A percentile compares a stretch with the other conserved stretches of the same genome.
Conservation (phyloP, 2,888 invertebrate genomes). For the Seira sanloemensis region DNA sequence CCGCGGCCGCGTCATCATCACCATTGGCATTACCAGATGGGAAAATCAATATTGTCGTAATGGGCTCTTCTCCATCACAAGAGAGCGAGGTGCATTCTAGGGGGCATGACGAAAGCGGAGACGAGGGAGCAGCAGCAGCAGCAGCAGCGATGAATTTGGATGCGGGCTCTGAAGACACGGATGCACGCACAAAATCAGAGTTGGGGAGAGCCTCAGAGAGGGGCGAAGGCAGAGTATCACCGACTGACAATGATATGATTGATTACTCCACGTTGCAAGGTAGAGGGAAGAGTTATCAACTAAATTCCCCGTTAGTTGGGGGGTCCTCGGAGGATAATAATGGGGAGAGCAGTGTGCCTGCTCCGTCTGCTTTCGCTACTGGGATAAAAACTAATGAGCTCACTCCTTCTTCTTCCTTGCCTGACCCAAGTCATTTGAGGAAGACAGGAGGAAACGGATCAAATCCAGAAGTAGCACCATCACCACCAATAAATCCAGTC, state of each 20-base stretch:
- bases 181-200: not conserved
- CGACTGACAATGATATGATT: conserved; percentile 61
- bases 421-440: conserved; percentile 13
- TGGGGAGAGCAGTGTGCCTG: not conserved
- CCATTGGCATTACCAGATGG: conserved; percentile 29
- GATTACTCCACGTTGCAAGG: conserved; percentile 56
- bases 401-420: conserved; percentile 9
- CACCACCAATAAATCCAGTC: conserved; percentile 24
- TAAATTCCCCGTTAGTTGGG: not conserved
- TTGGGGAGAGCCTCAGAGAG: not conserved
- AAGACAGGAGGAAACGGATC: not conserved
- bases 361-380: no score
- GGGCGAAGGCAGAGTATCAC: conserved; percentile 28
- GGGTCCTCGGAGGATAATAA: not conserved
- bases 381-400: conserved; percentile 20
- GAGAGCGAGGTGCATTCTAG: not conserved
- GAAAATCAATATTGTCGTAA: conserved; percentile 56
- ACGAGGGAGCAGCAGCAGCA: not conserved
- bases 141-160: not conserved
- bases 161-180: not conserved
- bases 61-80: conserved; percentile 7
- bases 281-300: not conserved
- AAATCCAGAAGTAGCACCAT: conserved; percentile 4
- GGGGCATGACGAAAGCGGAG: conserved; percentile 12
- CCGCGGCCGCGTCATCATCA: not conserved